Percentiles rank a stretch among this genome's conserved stretches.
Conservation (phyloP, 2,888 invertebrate genomes). For the Drosophila pseudotakahashii region DNA sequence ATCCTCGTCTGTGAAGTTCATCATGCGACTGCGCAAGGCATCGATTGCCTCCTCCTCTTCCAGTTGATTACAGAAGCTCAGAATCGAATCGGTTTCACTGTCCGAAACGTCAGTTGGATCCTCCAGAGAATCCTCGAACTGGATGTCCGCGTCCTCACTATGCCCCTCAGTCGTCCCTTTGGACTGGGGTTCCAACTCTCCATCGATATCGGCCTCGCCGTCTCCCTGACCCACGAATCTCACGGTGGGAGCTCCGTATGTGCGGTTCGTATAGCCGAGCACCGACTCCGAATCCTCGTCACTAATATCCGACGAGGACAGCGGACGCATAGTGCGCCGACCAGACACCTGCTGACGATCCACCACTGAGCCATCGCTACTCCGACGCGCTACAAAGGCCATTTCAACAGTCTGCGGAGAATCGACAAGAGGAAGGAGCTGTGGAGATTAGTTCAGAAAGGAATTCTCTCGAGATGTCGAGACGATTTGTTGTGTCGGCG, state of each 20-base stretch:
- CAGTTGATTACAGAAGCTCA: slow-evolving; percentile 27
- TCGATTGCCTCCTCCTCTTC: slow-evolving; percentile 25
- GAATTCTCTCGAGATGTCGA: slow-evolving; percentile 9
- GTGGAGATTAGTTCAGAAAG: slow-evolving; percentile 4
- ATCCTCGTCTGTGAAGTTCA: neutral
- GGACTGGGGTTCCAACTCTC: neutral
- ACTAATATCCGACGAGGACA: slow-evolving; percentile 46
- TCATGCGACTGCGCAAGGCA: neutral
- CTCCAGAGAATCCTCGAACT: neutral
- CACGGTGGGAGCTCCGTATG: slow-evolving; percentile 58
- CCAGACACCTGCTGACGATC: slow-evolving; percentile 48
- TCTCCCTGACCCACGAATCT: slow-evolving; percentile 43
- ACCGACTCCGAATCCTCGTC: slow-evolving; percentile 53
- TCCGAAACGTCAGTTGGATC: neutral
- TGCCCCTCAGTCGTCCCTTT: neutral
- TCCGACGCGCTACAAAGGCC: slow-evolving; percentile 60
- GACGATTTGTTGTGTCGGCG: slow-evolving; percentile 15
- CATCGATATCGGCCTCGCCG: neutral
- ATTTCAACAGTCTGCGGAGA: slow-evolving; percentile 28
- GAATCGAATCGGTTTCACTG: slow-evolving; percentile 17
- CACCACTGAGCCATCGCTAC: slow-evolving; percentile 54
- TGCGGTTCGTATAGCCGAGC: slow-evolving; percentile 52
- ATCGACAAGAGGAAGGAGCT: slow-evolving; percentile 9
- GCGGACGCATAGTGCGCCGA: neutral
- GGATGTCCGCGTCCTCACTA: neutral